Evolutionary conservation across 1,140 invertebrate genomes (phyloP), one percentile per base, ranked within the genome.

Genomic region (Caenorhabditis brenneri): DNA sequence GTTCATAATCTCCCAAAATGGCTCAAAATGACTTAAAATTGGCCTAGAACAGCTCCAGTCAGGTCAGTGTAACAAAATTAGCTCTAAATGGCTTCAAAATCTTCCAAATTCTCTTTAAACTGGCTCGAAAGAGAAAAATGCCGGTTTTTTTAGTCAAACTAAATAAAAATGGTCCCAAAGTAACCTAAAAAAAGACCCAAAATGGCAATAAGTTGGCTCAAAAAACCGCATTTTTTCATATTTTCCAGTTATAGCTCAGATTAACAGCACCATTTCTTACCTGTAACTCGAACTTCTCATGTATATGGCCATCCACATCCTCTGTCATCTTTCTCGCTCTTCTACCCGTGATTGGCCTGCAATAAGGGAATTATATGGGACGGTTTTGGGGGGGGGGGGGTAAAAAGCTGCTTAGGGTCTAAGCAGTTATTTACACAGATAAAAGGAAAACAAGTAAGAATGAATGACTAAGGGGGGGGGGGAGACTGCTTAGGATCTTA

Each of bases 231-330:
- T n/a, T n/a, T 29, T 46, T 79, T 27, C 31, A 29, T 12, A 46
- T 24, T n/a, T 33, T 39, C 1, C 3, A 39, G n/a, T n/a, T n/a
- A n/a, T n/a, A 48, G 2, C n/a, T 48, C 10, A 22, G 33, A 15
- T 10, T 27, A n/a, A 0, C 6, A 55, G 5, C 9, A 19, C 49
- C 36, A 24, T 19, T 9, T 6, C 46, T 19, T 9, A 80, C 51
- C 51, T 80, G 48, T 39, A 80, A 36, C 12, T 55, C 79, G 22
- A 80, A 80, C 24, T 80, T 74, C 36, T 74, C 65, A 24, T 74
- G 65, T 19, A 74, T 74, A 46, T 74, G 65, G 9, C 29, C 36
- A n/a, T 74, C 65, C 65, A 74, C 65, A 46, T 74, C 65, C 7
- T 74, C 65, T 19, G 65, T 74, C 65, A 74, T 74, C 24, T 31